Evolutionary conservation across 2,797 vertebrate species (phyloP).

Genomic region (Acrocephalus scirpaceus): DNA sequence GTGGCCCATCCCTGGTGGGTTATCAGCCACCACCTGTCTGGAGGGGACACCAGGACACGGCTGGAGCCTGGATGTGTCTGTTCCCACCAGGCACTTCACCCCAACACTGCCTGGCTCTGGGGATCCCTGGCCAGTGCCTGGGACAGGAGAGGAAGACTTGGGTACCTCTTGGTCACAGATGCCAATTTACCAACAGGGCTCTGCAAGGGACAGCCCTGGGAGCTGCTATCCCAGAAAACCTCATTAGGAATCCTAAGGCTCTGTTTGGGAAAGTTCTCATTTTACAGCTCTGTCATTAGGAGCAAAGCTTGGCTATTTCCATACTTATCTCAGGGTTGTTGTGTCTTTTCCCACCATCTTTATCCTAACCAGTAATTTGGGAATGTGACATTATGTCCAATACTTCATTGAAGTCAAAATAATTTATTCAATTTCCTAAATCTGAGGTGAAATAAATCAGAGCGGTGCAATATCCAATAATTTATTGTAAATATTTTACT

Average conservation of each 20-base stretch:
- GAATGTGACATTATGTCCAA: neutral
- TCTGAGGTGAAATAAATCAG: neutral
- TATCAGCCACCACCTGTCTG: no score
- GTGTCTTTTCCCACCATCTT: neutral
- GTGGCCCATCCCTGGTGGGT: neutral
- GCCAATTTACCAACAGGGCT: neutral
- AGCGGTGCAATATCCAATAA: neutral
- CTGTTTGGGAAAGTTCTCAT: neutral
- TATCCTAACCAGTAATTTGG: neutral
- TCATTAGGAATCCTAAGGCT: neutral
- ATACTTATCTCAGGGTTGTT: neutral
- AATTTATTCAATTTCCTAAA: neutral
- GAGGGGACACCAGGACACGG: neutral
- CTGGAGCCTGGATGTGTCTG: fast-evolving
- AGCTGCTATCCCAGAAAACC: neutral
- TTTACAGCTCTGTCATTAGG: neutral
- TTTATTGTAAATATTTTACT: neutral
- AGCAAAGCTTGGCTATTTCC: neutral
- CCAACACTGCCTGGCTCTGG: fast-evolving
- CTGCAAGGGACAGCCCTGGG: neutral
- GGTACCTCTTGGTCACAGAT: no score
- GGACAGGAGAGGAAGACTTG: neutral
- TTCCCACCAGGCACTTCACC: fast-evolving
- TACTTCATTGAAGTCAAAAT: neutral
- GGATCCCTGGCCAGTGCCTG: neutral